Percentiles rank a stretch among this genome's conserved stretches.
phyloP scores from a whole-genome alignment of 2,797 vertebrate species.

The Tragopan temminckii region DNA sequence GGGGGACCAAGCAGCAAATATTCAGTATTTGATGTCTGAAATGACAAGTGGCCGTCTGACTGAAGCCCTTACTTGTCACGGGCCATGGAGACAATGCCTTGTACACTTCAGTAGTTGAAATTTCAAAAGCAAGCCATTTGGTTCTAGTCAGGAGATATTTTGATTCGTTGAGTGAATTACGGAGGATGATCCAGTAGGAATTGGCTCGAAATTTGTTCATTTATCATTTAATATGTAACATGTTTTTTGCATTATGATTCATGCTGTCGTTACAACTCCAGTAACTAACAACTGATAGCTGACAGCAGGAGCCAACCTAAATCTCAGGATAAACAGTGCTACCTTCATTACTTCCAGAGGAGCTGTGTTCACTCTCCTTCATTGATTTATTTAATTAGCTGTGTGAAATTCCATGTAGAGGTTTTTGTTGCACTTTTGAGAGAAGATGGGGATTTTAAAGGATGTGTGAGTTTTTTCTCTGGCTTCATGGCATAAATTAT shows the following conservation, averaged over 20 bases:
- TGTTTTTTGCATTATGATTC: slow-evolving; percentile 54
- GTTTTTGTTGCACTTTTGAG: background rate
- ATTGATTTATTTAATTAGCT: background rate
- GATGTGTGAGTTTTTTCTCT: background rate
- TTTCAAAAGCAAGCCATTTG: slow-evolving; percentile 11
- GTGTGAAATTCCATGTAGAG: background rate
- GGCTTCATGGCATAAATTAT: background rate
- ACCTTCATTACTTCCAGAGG: background rate
- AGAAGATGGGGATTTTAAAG: slow-evolving; percentile 3
- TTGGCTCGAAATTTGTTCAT: background rate
- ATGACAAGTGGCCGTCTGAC: background rate
- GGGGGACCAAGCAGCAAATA: background rate
- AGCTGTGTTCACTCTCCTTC: background rate
- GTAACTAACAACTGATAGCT: slow-evolving; percentile 15
- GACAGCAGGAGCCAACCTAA: slow-evolving; percentile 1
- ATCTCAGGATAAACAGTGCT: background rate
- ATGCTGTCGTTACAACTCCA: slow-evolving; percentile 22
- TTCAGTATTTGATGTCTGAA: background rate
- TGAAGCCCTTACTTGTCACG: background rate
- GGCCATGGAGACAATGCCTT: background rate
- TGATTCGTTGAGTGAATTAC: slow-evolving; percentile 13
- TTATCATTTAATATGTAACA: slow-evolving; percentile 24
- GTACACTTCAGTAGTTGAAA: background rate
- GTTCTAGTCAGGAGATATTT: slow-evolving; percentile 7
- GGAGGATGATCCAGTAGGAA: slow-evolving; percentile 31